Evolutionary conservation across 2,797 vertebrate species (phyloP).

Genomic region (Galaxias olidus): DNA sequence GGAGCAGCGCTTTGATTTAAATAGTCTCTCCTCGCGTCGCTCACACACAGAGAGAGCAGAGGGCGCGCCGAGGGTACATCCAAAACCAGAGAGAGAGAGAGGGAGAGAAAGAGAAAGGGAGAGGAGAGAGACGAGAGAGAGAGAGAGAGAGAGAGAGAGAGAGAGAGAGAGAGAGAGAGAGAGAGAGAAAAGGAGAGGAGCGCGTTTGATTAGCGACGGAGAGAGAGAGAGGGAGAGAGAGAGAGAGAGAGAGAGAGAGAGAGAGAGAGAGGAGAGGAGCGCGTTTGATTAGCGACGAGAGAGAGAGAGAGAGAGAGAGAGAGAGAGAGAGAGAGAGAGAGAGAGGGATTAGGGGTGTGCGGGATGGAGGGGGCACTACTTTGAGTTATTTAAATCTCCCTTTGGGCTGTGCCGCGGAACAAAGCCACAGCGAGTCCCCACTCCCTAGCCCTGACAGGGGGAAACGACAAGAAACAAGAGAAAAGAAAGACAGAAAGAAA

Average conservation of each 20-base stretch:
- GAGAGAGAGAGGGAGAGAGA: conserved; percentile 9
- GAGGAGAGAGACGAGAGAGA: neutral
- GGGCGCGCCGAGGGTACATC: too few species aligned
- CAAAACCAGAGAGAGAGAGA: neutral
- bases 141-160: conserved; percentile 14
- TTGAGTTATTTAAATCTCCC: conserved; percentile 67
- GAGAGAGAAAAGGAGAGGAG: neutral
- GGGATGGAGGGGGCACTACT: conserved; percentile 48
- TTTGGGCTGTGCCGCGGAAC: conserved; percentile 20
- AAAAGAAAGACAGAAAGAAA: neutral
- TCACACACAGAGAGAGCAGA: too few species aligned
- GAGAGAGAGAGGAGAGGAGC: neutral
- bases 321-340: conserved; percentile 2
- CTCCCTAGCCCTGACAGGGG: too few species aligned
- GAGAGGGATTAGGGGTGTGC: neutral
- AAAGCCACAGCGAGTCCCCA: too few species aligned
- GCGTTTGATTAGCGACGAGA: neutral
- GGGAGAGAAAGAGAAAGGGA: too few species aligned
- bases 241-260: conserved; percentile 2
- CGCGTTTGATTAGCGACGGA: neutral
- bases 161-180: conserved; percentile 1
- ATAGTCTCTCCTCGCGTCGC: too few species aligned
- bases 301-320: conserved; percentile 13
- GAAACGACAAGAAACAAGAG: neutral
- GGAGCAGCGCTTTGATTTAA: too few species aligned